Base-by-base conservation (phyloP, 2,797 vertebrate species). In the Acipenser oxyrinchus region DNA sequence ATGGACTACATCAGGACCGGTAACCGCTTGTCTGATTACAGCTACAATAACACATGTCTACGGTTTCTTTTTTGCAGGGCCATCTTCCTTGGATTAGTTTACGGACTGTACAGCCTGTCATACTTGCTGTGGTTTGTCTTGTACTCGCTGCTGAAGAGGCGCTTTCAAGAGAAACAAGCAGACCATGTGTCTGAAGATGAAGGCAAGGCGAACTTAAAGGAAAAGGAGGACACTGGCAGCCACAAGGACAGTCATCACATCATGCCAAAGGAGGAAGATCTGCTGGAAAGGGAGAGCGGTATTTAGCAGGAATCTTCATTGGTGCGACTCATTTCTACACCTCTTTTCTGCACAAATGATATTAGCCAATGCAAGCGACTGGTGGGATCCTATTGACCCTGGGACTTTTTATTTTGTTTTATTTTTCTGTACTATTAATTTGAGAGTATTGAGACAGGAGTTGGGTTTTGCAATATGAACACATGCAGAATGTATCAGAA, bases 81-180 rank as follows among this genome's bases (percentile, higher is more conserved):
- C 7, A 84, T 74, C 0, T 91, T 83, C 70, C 52, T 90, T 73
- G 90, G 90, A 1, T 55, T 91, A 60, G 67, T 89, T 7, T 79
- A 69, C 6, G 81, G 76, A 50, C 68, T 89, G 3, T 85, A 85
- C 72, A 49, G 71, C 37, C 4, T 86, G 0, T 9, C 77, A 51
- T 85, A 82, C 72, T 0, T 75, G 0, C 62, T 90, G 51, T 87
- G 80, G 82, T 72, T 65, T 10, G 0, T 69, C 13, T 68, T 89
- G 52, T 90, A 87, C 64, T 0, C 37, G 66, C 61, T 91, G 55
- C 77, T 82, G 61, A 83, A 75, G 68, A 77, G 60, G 51, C 80
- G 37, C 37, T 37, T 37, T 37, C 37, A 37, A 57, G 78, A 60
- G 69, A 77, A 78, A 8, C 78, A 84, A 50, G 76, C 75, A 37